Evolutionary conservation across 2,797 vertebrate species (phyloP), one percentile per base, ranked within the genome.

Genomic region (Coluber constrictor): DNA sequence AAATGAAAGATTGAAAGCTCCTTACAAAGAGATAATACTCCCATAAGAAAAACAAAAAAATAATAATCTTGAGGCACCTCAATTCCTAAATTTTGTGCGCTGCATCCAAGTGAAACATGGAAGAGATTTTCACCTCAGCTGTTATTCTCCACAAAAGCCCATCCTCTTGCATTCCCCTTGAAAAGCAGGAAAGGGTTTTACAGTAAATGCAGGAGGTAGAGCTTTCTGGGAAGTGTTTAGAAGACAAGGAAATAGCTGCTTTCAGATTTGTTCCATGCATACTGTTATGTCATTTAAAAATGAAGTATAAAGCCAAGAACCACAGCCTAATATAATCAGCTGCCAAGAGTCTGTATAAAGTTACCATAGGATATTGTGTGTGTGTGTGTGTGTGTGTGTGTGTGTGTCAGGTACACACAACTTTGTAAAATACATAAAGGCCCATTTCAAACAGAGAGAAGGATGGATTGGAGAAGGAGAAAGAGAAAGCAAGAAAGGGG

Each of bases 171-270:
- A 54, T n/a, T 66, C 13, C 23, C 20, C 5, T 74, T 54, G 43
- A 59, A 87, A 90, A 92, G 51, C 74, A 86, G 59, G 92, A 56
- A 93, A 88, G 20, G 93, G 86, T 86, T 55, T 97, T 95, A 95
- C 93, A 70, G 96, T 93, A 96, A 96, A 57, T 1, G 63, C 0
- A 3, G 95, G 95, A 96, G 95, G 96, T 92, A 92, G 94, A 90
- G 93, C 95, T 93, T 94, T 91, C 94, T 92, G 47, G 94, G 95
- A 97, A 97, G 10, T 59, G 20, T 91, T 90, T 88, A 74, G 94
- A 92, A 94, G 93, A 94, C 90, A 87, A 95, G 95, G 95, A 96
- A 97, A 96, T 93, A 94, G 94, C 93, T 87, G 54, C 55, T 25
- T 93, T 87, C 91, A 32, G 92, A 89, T 94, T 91, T 90, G 54